A percentile compares a stretch with the other conserved stretches of the same genome.
phyloP scores from a whole-genome alignment of 2,888 invertebrate species.

The Hedya salicella region DNA sequence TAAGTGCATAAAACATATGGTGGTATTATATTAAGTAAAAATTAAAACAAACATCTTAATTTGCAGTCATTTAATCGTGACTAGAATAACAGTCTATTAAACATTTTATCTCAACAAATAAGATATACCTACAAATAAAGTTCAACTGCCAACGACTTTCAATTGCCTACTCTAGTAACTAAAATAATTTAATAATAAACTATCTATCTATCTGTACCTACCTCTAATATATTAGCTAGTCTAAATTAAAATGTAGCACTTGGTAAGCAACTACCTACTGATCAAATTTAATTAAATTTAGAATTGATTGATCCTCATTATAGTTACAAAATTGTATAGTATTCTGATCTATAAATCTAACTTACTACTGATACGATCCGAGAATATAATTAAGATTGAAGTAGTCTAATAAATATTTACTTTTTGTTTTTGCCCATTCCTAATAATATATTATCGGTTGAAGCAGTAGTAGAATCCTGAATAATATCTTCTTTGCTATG shows the following conservation, averaged over 20 bases:
- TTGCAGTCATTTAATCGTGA: conserved; percentile 41
- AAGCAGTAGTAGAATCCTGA: conserved; percentile 75
- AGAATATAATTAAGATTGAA: conserved; percentile 45
- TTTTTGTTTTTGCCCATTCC: conserved; percentile 72
- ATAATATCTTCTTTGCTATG: conserved; percentile 79
- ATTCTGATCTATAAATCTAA: conserved; percentile 33
- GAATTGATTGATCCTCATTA: conserved; percentile 41
- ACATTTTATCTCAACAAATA: conserved; percentile 34
- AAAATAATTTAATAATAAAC: conserved; percentile 38
- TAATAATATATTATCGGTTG: conserved; percentile 80
- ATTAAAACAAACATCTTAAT: not conserved
- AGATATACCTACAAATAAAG: conserved; percentile 21
- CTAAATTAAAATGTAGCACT: conserved; percentile 31
- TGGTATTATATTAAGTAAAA: not conserved
- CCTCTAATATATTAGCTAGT: conserved; percentile 28
- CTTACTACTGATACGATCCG: conserved; percentile 28
- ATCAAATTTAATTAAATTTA: conserved; percentile 37
- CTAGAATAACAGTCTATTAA: conserved; percentile 43
- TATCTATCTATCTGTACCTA: conserved; percentile 36
- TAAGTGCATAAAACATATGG: not conserved
- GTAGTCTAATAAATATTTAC: conserved; percentile 51
- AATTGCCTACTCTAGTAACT: conserved; percentile 28
- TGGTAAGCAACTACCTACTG: conserved; percentile 41
- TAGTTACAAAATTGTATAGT: conserved; percentile 37
- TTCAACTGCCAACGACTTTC: conserved; percentile 32